A percentile compares a stretch with the other conserved stretches of the same genome.
Conservation (phyloP, 2,888 invertebrate genomes). For the Noctua janthina region DNA sequence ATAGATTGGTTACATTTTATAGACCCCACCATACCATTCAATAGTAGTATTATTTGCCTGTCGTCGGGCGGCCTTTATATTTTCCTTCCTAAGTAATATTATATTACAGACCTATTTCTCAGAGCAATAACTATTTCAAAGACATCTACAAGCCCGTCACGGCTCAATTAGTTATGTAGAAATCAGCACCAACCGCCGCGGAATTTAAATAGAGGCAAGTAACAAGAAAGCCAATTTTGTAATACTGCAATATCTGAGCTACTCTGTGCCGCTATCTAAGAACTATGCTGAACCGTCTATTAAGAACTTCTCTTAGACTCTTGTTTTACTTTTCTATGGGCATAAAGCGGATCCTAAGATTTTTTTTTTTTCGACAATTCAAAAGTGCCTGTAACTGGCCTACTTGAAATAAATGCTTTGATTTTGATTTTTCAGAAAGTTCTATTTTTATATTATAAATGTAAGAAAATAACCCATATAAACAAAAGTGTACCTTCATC, state of each 20-base stretch:
- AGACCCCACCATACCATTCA: background rate
- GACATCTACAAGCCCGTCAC: conserved; percentile 67
- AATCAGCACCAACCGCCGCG: conserved; percentile 64
- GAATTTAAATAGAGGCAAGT: conserved; percentile 67
- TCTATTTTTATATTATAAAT: background rate
- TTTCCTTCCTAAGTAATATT: conserved; percentile 29
- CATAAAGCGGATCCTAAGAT: background rate
- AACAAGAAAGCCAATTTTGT: conserved; percentile 66
- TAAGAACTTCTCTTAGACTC: background rate
- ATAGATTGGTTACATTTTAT: background rate
- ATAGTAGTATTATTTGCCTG: background rate
- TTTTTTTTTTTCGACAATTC: background rate
- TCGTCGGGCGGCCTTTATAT: background rate
- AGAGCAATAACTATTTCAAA: conserved; percentile 54
- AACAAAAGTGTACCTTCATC: too few relatives aligned
- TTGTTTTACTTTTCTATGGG: background rate
- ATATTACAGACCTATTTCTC: conserved; percentile 31
- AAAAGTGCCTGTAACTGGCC: too few relatives aligned
- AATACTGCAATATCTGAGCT: conserved; percentile 37
- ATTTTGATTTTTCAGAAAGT: background rate
- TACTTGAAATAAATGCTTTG: too few relatives aligned
- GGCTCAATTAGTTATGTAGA: conserved; percentile 71
- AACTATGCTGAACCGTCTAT: background rate
- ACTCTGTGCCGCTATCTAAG: background rate
- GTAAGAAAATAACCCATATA: background rate